These are phyloP conservation scores for Stenotaenia linearis DNA, from an alignment of 2,888 invertebrate species.

Conservation along the genomic window DNA sequence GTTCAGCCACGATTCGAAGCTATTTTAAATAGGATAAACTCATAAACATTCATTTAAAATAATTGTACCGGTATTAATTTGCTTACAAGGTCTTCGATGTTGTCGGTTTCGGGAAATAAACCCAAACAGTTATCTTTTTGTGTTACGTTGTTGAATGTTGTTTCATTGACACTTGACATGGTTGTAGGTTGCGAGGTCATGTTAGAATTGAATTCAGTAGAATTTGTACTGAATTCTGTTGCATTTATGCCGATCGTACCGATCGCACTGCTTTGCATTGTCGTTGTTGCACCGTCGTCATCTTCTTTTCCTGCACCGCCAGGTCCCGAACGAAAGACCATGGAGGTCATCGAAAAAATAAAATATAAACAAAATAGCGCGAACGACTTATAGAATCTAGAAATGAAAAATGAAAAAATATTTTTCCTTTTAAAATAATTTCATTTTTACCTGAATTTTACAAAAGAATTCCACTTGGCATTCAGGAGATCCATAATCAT, in stretches of 20 bases:
- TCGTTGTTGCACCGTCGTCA: neutral
- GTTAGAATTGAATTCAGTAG: neutral
- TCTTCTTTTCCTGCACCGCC: constrained; percentile 33
- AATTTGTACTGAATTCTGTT: neutral
- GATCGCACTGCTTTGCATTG: neutral
- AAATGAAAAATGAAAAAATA: constrained; percentile 36
- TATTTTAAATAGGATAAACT: constrained; percentile 33
- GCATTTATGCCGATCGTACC: neutral
- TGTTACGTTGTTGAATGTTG: neutral
- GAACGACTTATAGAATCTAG: constrained; percentile 86
- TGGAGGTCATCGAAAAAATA: constrained; percentile 76
- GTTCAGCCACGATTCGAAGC: constrained; percentile 66
- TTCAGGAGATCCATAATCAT: constrained; percentile 86
- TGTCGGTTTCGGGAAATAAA: constrained; percentile 27
- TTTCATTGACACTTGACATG: neutral
- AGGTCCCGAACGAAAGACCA: constrained; percentile 82
- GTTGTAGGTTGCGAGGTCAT: neutral
- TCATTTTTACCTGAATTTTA: constrained; percentile 60
- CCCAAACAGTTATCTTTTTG: neutral
- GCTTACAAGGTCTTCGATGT: neutral
- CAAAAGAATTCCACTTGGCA: constrained; percentile 97
- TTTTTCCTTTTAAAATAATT: too few species aligned
- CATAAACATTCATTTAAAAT: neutral
- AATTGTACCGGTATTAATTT: too few species aligned
- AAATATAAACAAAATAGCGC: constrained; percentile 87